A percentile compares a stretch with the other conserved stretches of the same genome.
These are phyloP conservation scores for Hemitrygon akajei DNA, from an alignment of 2,797 vertebrate species.

Conservation along the genomic window DNA sequence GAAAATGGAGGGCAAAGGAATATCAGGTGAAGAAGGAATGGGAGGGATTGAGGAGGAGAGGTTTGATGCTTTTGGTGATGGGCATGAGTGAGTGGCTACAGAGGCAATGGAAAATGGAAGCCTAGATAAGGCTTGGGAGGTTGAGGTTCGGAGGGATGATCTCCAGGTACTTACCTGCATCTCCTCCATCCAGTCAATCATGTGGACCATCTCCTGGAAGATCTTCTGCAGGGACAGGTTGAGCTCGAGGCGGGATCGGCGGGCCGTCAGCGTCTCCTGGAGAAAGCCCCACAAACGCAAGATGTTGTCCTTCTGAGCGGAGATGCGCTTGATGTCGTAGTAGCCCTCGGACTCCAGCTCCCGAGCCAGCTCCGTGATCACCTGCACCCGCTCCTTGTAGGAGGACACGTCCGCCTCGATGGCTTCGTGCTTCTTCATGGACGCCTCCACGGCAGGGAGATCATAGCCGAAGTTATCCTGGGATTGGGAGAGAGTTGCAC, in stretches of 20 bases:
- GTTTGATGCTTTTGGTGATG: too few species aligned
- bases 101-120: neutral
- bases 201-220: conserved; percentile 97
- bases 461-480: conserved; percentile 96
- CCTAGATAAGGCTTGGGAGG: too few species aligned
- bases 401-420: conserved; percentile 91
- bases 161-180: conserved; percentile 66
- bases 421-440: conserved; percentile 96
- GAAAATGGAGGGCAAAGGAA: neutral
- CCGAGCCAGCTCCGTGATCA: conserved; percentile 73
- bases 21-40: neutral
- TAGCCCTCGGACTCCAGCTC: conserved; percentile 82
- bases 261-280: conserved; percentile 71
- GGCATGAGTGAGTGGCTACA: too few species aligned
- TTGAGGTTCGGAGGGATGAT: too few species aligned
- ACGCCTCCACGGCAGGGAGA: conserved; percentile 84
- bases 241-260: conserved; percentile 75
- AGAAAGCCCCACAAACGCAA: conserved; percentile 83
- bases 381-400: conserved; percentile 83
- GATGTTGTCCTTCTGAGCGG: conserved; percentile 79
- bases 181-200: conserved; percentile 98
- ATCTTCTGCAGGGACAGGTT: conserved; percentile 85
- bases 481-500: too few species aligned
- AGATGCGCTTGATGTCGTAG: conserved; percentile 76
- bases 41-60: neutral